Evolutionary conservation across 2,888 invertebrate species (phyloP), one percentile per base, ranked within the genome.

Genomic region (Aphrophora alni): DNA sequence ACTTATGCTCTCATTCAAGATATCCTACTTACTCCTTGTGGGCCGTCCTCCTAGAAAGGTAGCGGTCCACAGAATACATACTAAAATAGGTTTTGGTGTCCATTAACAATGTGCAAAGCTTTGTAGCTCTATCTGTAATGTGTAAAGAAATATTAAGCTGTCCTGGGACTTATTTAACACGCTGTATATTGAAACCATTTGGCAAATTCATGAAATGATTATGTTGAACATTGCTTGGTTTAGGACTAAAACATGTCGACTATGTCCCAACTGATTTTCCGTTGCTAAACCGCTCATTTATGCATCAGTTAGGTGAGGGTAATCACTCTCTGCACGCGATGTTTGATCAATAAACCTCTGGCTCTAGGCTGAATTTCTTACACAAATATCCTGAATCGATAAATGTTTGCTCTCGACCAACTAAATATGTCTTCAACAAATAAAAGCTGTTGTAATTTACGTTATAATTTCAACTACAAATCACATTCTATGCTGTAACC

Each of bases 341-440:
- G 59, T 59, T 59, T 59, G 59, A 10, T 59, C 59, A 21, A 59
- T 59, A 59, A 3, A 14, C 44, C 44, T 14, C n/a, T 2, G 5
- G 14, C 21, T 21, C 59, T 21, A 5, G 59, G 21, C 59, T 14
- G 21, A 21, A 59, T 59, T 59, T 59, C 59, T 59, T 59, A 59
- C 59, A 59, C 59, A 59, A 59, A 59, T 59, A 59, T 59, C 59
- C 59, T 59, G 59, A 59, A 59, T 59, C 59, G 21, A 59, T 59
- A 59, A 59, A 21, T 59, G 59, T 59, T 59, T 59, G 59, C 59
- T 21, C 59, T 59, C 59, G 21, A 59, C 59, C 59, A 21, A 59
- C 59, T 59, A 59, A 59, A 59, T 21, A 59, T 59, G 59, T 59
- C 59, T 59, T 59, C 59, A 21, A 21, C n/a, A 59, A 59, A 59